Evolutionary conservation across 2,888 invertebrate species (phyloP), one percentile per base, ranked within the genome.

Genomic region (Mimumesa dahlbomi): DNA sequence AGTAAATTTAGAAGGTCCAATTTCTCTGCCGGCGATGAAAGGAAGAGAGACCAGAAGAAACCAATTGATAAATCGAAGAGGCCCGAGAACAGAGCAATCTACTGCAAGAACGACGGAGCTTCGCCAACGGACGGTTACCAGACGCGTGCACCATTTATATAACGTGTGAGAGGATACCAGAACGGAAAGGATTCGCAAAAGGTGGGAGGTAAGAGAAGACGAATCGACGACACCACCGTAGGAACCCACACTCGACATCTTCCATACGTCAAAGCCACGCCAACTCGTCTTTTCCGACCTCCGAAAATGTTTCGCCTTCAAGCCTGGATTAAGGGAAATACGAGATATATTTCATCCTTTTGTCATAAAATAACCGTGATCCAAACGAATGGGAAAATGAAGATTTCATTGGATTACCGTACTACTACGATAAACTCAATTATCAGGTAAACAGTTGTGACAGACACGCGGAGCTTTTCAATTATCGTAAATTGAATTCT

Each of bases 141-240:
- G 79, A 74, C 63, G 68, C 56, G 72, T 59, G 73, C 75, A 78
- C 73, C 86, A 87, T 86, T 87, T 87, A 84, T 86, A 83, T 84
- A 75, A 69, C 76, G 67, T 58, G 74, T 63, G 68, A 70, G 75
- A 78, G 82, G 76, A 81, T 82, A 76, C 77, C 74, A 58, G 65
- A 71, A 77, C 58, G 75, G 82, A 83, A 82, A 83, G 84, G 84
- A 85, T 86, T 81, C 79, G 82, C 79, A 79, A 84, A 85, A 83
- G 82, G 78, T 75, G 78, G 67, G 70, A 73, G 76, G 72, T 76
- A 81, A 83, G 79, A 75, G 85, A 87, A 89, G 88, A 88, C 87
- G 87, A 87, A 89, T 89, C 81, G 88, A 87, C 85, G 85, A 87
- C 87, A 87, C 82, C 75, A 67, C 80, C 81, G 76, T 80, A 76